Evolutionary conservation across 2,797 vertebrate species (phyloP), one percentile per base, ranked within the genome.

Genomic region (Anolis apletophallus): DNA sequence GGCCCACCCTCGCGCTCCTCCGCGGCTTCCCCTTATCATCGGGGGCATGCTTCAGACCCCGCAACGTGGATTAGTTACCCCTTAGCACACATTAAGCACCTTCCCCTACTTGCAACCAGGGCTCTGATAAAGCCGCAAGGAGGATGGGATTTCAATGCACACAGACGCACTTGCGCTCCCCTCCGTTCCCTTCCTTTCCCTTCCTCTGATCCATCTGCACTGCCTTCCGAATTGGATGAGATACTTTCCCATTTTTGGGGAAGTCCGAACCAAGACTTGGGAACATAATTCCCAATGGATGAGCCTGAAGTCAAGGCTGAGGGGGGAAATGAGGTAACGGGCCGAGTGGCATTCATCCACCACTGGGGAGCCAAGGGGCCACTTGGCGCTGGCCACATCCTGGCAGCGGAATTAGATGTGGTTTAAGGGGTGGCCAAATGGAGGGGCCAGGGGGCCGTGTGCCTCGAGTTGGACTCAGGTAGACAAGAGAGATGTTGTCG

Each of bases 51-150:
- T 74, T 55, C 32, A 40, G 81, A 80, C 32, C 81, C 68, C 75
- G 64, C 55, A 78, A 36, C 6, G 2, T 79, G 75, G 81, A 83
- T 87, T 72, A 72, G 86, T 79, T 55, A 73, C 68, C 46, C 55
- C 69, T 87, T 84, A 80, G 32, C 69, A 17, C 75, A 64, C 29
- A 83, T 87, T 78, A 83, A 83, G n/a, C 46, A 78, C 64, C 40
- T 67, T 50, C 69, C 74, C 5, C 2, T 54, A 72, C 64, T 83
- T 40, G 14, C 36, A 29, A 21, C 29, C 29, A 64, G 67, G 23
- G 68, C 23, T 34, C 26, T n/a, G 72, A 36, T 64, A 52, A 32
- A 79, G 54, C 54, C 5, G 32, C 50, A 57, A 32, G 59, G n/a
- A 32, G 26, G 19, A 59, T 77, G 50, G 21, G 57, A 34, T 76